Evolutionary conservation across 2,113 vertebrate genomes (phyloP).

Genomic region (Hippocampus comes): DNA sequence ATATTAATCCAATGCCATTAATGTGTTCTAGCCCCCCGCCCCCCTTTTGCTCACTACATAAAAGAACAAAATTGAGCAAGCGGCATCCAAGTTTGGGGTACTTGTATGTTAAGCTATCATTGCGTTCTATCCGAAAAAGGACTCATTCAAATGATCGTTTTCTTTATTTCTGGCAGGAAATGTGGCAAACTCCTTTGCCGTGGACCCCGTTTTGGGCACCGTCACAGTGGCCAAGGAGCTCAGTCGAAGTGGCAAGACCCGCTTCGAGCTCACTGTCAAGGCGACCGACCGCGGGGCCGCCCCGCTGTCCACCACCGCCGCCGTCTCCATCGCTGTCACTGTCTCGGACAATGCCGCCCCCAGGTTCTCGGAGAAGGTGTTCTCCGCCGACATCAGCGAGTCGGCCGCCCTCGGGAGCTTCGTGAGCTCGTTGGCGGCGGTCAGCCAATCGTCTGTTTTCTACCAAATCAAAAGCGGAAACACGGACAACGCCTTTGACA

Average conservation of each 20-base stretch:
- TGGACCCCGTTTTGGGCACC: slow-evolving; percentile 86
- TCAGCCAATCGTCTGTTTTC: slow-evolving; percentile 89
- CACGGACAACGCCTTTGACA: slow-evolving; percentile 76
- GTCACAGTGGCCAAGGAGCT: slow-evolving; percentile 88
- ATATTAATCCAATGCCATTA: too few relatives aligned
- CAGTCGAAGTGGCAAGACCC: slow-evolving; percentile 80
- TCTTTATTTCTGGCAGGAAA: slow-evolving; percentile 78
- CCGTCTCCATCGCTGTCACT: slow-evolving; percentile 82
- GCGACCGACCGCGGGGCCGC: slow-evolving; percentile 84
- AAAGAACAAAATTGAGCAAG: too few relatives aligned
- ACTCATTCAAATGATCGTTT: background rate
- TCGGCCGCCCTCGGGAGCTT: slow-evolving; percentile 77
- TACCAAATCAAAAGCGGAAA: slow-evolving; percentile 94
- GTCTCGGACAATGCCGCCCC: slow-evolving; percentile 91
- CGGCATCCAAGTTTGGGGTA: too few relatives aligned
- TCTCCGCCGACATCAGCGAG: slow-evolving; percentile 88
- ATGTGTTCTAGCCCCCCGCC: too few relatives aligned
- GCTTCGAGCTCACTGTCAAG: slow-evolving; percentile 86
- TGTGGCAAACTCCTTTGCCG: slow-evolving; percentile 87
- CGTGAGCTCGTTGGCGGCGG: slow-evolving; percentile 80
- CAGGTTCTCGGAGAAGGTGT: slow-evolving; percentile 84
- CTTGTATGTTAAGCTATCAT: too few relatives aligned
- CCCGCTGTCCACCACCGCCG: slow-evolving; percentile 79
- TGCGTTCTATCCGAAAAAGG: too few relatives aligned
- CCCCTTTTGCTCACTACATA: too few relatives aligned